phyloP scores from a whole-genome alignment of 1,140 invertebrate genomes.

The Battus philenor region DNA sequence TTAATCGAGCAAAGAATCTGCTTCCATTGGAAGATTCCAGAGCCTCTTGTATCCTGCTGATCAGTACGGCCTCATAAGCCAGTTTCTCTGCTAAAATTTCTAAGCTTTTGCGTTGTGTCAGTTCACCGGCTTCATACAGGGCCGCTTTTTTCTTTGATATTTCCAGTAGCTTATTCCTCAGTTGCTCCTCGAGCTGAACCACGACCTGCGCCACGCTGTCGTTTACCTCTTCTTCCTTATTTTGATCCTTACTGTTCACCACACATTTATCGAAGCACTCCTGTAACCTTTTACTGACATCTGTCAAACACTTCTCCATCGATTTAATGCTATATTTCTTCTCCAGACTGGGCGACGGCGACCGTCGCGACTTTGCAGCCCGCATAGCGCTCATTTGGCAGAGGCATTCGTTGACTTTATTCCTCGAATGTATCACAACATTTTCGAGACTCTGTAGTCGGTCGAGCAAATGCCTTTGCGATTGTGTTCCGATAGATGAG shows the following conservation, averaged over 20 bases:
- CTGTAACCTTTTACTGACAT: constrained; percentile 76
- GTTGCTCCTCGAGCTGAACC: constrained; percentile 79
- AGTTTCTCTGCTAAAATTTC: constrained; percentile 85
- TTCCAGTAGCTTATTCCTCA: constrained; percentile 80
- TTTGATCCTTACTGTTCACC: constrained; percentile 54
- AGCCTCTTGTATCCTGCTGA: constrained; percentile 78
- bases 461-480: constrained; percentile 75
- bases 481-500: constrained; percentile 51
- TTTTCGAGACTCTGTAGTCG: constrained; percentile 77
- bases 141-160: constrained; percentile 79
- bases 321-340: constrained; percentile 77
- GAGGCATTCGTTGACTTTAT: constrained; percentile 72
- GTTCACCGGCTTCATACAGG: constrained; percentile 78
- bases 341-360: constrained; percentile 77
- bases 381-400: constrained; percentile 77
- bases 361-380: constrained; percentile 73
- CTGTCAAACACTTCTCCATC: constrained; percentile 78
- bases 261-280: constrained; percentile 77
- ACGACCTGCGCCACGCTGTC: constrained; percentile 79
- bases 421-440: constrained; percentile 76
- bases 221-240: constrained; percentile 64
- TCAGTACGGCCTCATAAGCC: constrained; percentile 84
- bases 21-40: constrained; percentile 73
- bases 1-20: constrained; percentile 75
- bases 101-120: constrained; percentile 80